Conservation (phyloP, 2,113 vertebrate genomes). For the Spea multiplicata region DNA sequence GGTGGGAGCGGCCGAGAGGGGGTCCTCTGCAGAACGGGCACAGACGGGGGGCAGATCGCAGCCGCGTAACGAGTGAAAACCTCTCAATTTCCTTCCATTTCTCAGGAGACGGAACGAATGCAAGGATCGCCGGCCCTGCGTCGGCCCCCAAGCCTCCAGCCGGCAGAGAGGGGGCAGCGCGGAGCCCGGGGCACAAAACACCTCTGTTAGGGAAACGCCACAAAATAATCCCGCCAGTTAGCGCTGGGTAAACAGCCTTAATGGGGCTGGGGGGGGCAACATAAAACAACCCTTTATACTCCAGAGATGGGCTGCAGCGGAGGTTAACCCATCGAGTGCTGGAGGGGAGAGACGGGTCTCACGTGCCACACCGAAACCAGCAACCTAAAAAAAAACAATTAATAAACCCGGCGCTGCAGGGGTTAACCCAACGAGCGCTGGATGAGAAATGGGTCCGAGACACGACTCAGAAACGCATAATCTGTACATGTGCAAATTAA, state of each 20-base stretch:
- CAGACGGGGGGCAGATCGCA: constrained; percentile 25
- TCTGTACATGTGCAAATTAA: too few relatives aligned
- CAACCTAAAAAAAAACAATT: too few relatives aligned
- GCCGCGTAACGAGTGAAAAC: constrained; percentile 39
- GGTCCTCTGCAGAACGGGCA: constrained; percentile 22
- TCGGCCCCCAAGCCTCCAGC: constrained; percentile 16
- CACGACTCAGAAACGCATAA: too few relatives aligned
- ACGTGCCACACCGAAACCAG: too few relatives aligned
- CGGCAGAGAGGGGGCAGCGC: constrained; percentile 14
- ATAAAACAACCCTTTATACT: constrained; percentile 6
- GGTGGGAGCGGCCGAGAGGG: background rate
- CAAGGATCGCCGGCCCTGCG: constrained; percentile 24
- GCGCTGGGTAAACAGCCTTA: constrained; percentile 25
- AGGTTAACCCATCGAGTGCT: background rate
- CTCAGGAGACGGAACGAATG: constrained; percentile 38
- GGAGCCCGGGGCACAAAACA: constrained; percentile 28
- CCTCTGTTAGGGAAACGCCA: constrained; percentile 30
- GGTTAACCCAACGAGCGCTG: too few relatives aligned
- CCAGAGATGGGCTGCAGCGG: background rate
- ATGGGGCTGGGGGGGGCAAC: constrained; percentile 9
- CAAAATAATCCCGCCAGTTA: constrained; percentile 32
- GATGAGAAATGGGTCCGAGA: too few relatives aligned
- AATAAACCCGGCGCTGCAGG: too few relatives aligned
- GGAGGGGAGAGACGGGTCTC: too few relatives aligned
- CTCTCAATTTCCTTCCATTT: constrained; percentile 37